These are phyloP conservation scores for Scaptomyza flava DNA, from an alignment of 2,888 invertebrate species.

Conservation along the genomic window DNA sequence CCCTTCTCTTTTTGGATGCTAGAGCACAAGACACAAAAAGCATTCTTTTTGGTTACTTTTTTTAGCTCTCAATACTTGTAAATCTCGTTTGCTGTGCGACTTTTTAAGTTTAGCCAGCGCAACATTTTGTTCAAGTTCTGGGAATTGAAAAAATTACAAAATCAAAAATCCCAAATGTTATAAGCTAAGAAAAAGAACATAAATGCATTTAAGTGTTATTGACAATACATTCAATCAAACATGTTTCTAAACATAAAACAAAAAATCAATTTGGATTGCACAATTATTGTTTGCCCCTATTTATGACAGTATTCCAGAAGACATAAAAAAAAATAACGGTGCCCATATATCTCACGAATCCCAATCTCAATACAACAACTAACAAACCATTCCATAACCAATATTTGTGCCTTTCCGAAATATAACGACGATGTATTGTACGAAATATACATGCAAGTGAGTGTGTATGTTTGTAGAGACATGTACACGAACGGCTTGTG, in stretches of 20 bases:
- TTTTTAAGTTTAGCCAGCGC: conserved; percentile 18
- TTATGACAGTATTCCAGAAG: conserved; percentile 20
- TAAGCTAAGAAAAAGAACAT: neutral
- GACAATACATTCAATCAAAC: neutral
- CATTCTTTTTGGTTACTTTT: conserved; percentile 41
- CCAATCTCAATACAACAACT: conserved; percentile 72
- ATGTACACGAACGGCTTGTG: conserved; percentile 33
- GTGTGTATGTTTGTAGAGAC: conserved; percentile 9
- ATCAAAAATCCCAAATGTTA: too few species aligned
- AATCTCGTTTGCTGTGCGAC: conserved; percentile 67
- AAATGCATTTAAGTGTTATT: neutral
- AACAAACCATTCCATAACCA: conserved; percentile 69
- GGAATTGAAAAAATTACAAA: conserved; percentile 3
- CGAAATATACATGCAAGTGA: conserved; percentile 18
- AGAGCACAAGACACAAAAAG: conserved; percentile 29
- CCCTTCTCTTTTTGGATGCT: conserved; percentile 16
- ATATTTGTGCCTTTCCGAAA: conserved; percentile 79
- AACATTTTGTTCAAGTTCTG: conserved; percentile 15
- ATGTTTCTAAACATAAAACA: neutral
- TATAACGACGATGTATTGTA: conserved; percentile 68
- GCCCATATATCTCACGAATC: conserved; percentile 62
- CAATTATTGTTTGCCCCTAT: conserved; percentile 23
- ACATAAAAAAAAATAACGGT: conserved; percentile 5
- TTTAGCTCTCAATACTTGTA: conserved; percentile 69
- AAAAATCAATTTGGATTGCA: conserved; percentile 12